phyloP scores from a whole-genome alignment of 2,113 vertebrate species.

The Heterochromis multidens region DNA sequence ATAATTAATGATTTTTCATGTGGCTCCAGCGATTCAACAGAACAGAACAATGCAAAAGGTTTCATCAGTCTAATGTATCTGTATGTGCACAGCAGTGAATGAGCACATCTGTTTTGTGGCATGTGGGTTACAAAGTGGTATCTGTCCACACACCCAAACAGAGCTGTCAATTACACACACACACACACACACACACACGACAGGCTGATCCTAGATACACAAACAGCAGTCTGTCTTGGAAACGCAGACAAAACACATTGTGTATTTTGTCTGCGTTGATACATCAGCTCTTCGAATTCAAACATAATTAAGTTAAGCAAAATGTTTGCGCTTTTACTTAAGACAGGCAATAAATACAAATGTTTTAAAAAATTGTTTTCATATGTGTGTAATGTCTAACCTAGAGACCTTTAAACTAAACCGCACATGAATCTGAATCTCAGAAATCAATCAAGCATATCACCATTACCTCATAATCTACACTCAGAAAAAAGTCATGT shows the following conservation, averaged over 20 bases:
- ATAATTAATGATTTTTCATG: constrained; percentile 16
- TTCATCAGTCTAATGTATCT: neutral
- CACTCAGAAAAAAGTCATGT: neutral
- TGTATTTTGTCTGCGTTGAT: neutral
- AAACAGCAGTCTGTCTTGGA: constrained; percentile 11
- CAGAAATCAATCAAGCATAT: neutral
- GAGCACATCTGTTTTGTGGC: neutral
- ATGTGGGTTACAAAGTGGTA: neutral
- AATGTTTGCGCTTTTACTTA: neutral
- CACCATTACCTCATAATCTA: neutral
- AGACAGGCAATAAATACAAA: neutral
- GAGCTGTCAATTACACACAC: constrained; percentile 8
- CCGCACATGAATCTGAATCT: neutral
- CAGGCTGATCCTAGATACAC: neutral
- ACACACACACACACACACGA: neutral
- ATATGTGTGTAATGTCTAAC: neutral
- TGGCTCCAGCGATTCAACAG: too few relatives aligned
- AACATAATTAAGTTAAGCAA: neutral
- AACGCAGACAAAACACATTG: constrained; percentile 8
- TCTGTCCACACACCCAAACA: constrained; percentile 2
- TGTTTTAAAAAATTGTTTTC: neutral
- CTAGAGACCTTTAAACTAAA: neutral
- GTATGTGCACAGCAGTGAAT: neutral
- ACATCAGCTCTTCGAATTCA: neutral
- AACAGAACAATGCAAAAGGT: neutral